A percentile compares a stretch with the other conserved stretches of the same genome.
phyloP scores from a whole-genome alignment of 2,888 invertebrate species.

The Nemoura dubitans region DNA sequence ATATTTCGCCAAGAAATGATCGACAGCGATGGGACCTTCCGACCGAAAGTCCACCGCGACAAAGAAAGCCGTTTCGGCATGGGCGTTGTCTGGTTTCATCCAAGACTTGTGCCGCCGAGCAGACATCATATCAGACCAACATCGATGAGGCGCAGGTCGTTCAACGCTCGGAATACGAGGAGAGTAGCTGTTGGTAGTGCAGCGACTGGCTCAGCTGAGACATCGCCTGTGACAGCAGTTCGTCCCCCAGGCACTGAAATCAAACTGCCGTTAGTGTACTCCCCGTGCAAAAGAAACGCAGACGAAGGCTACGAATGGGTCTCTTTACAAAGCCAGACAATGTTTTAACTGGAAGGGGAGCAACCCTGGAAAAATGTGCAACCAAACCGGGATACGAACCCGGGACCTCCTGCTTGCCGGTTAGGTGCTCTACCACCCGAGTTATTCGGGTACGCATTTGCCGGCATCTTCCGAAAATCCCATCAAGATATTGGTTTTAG shows the following conservation, averaged over 20 bases:
- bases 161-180: conserved; percentile 50
- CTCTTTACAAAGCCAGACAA: too few species aligned
- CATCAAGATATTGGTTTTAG: too few species aligned
- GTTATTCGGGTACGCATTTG: too few species aligned
- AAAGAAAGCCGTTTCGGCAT: neutral
- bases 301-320: too few species aligned
- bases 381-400: too few species aligned
- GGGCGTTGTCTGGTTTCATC: neutral
- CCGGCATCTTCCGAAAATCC: too few species aligned
- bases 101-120: neutral
- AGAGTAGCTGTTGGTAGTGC: conserved; percentile 42
- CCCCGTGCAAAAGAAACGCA: neutral
- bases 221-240: conserved; percentile 50
- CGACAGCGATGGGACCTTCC: neutral
- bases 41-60: neutral
- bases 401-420: too few species aligned
- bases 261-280: neutral
- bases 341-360: too few species aligned
- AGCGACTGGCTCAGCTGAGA: conserved; percentile 49
- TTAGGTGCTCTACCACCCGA: too few species aligned
- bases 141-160: neutral
- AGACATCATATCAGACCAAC: neutral
- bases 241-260: conserved; percentile 43
- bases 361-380: too few species aligned
- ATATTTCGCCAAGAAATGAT: neutral